Evolutionary conservation across 2,888 invertebrate species (phyloP).

Genomic region (Calliopum simillimum): DNA sequence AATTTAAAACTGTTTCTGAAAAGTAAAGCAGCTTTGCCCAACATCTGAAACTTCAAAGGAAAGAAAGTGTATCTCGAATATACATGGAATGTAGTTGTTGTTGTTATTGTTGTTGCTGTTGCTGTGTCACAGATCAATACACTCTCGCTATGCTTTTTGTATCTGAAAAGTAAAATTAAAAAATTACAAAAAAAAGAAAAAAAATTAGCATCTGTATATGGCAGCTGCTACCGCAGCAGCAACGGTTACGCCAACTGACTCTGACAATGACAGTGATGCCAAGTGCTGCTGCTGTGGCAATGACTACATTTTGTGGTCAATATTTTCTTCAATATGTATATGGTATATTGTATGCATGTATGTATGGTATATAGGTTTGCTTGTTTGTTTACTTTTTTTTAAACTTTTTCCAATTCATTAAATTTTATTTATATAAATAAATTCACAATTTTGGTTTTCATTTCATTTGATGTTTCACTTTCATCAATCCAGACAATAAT

Average conservation of each 20-base stretch:
- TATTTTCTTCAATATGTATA: not conserved
- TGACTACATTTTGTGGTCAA: slow-evolving; percentile 1
- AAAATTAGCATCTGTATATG: slow-evolving; percentile 24
- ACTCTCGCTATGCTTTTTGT: slow-evolving; percentile 26
- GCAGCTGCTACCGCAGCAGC: not conserved
- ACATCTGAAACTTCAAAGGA: slow-evolving; percentile 7
- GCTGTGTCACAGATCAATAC: slow-evolving; percentile 21
- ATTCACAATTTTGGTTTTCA: no score
- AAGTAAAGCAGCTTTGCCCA: no score
- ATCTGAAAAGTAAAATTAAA: slow-evolving; percentile 7
- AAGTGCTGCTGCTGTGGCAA: not conserved
- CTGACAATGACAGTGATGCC: not conserved
- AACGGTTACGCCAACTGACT: not conserved
- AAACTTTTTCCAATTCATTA: no score
- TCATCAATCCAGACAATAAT: no score
- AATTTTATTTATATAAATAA: no score
- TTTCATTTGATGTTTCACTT: no score
- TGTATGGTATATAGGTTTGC: no score
- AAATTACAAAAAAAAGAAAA: not conserved
- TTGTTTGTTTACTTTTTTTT: no score
- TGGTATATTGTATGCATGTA: no score
- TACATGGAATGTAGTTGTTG: slow-evolving; percentile 11
- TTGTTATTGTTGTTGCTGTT: not conserved
- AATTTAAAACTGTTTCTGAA: no score
- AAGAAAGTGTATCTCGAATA: slow-evolving; percentile 26